Base-by-base conservation (phyloP, 2,888 invertebrate species). In the Antheraea assamensis region DNA sequence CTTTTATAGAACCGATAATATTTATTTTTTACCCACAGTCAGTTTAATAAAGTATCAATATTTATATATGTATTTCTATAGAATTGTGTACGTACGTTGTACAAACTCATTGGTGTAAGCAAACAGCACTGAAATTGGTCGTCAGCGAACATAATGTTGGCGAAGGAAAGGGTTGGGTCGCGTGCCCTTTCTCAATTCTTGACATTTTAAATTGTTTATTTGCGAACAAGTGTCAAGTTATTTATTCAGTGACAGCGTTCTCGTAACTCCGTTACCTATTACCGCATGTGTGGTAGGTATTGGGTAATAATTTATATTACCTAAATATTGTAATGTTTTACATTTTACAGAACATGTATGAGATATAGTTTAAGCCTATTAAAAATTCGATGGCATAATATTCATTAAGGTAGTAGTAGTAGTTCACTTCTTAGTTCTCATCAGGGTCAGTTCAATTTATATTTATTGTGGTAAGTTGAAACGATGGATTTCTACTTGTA, bases 181-280 rank as follows among this genome's bases (percentile, higher is more conserved):
- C 82, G 82, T 84, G 87, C 92, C 94, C 92, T 93, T 92, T 89
- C 86, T 88, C 90, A 88, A 88, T 92, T 90, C 93, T 92, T 94
- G 93, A 94, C 94, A 92, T 93, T 94, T 93, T 93, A 94, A 94
- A 94, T 93, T 94, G 93, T 94, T 93, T 94, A 92, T 93, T 93
- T 93, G 88, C 88, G 87, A 90, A 92, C 94, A 92, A 92, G 92
- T 92, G 93, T 93, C 92, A 88, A 91, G 91, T 91, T 92, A 92
- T 93, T 93, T 93, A 93, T 92, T 93, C 90, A 92, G 85, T 80
- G 86, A 87, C 76, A 80, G 76, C 80, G 81, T 78, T 80, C 71
- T 72, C 74, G 79, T n/a, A 35, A 76, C 77, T 76, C 76, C 76
- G 75, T 75, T 66, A 49, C 66, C 35, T 70, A 24, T 35, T 68